Base-by-base conservation (phyloP, 35 echinoderm and acorn worm genomes). In the Ophioderma brevispina region DNA sequence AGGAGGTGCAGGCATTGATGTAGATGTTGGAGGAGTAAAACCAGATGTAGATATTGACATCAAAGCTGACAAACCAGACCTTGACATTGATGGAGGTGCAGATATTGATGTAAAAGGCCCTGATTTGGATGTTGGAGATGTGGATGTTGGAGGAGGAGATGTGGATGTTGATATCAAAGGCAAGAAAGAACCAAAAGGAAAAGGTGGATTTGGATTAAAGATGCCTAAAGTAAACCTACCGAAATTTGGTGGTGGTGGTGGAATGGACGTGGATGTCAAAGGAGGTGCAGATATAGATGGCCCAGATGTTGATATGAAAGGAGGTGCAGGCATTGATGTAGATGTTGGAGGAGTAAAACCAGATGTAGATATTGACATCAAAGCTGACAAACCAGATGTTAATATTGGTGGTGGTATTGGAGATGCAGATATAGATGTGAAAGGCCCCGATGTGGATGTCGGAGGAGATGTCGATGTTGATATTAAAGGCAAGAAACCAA, bases 341-440 rank as follows among this genome's bases (percentile, higher is more conserved):
- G 82, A 37, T 37, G 83, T 85, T 32, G 63, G 63, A 36, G 83
- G 33, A 70, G 59, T 70, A 25, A 70, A 70, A 23, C 52, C 83
- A 33, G 83, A 59, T 30, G 35, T 85, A 33, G 83, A 34, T 75
- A 55, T 70, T 70, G 59, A 70, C 28, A 70, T 70, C 59, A 70
- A 70, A 34, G 64, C 79, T 90, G 79, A 52, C 34, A 35, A 38
- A 33, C 85, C 91, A 87, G 91, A 87, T 31, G 31, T 64, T 64
- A 55, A 64, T 21, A 37, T 59, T 2, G 83, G 43, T 64, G 83
- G 59, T 17, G 55, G 85, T 78, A 4, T 31, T 40, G 46, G 79
- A 10, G 89, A 92, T 88, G 85, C 77, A 80, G 89, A 95, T 84
- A 82, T 87, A 39, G 85, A 92, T 76, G 32, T 91, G 0, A 56